Conservation (phyloP, 2,797 vertebrate species). For the Amazonetta brasiliensis region DNA sequence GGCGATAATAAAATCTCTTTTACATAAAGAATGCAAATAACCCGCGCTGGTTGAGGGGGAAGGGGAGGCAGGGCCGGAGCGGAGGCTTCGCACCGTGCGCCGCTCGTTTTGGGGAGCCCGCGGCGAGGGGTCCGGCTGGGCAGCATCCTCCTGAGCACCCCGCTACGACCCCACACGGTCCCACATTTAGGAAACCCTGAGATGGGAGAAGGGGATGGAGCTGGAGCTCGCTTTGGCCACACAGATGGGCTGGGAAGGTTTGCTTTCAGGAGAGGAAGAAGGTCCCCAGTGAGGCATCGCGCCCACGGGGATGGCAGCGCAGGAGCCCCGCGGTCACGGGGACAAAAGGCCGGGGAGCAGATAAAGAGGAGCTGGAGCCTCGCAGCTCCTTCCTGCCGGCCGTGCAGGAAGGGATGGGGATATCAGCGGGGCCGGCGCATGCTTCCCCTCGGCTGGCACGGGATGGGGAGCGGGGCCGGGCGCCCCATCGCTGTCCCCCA, state of each 20-base stretch:
- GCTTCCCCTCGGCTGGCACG: constrained; percentile 46
- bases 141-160: rapidly evolving
- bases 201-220: background rate
- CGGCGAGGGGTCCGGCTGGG: too few relatives aligned
- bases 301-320: background rate
- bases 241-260: background rate
- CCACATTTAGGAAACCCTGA: background rate
- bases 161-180: background rate
- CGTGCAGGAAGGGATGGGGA: constrained; percentile 68
- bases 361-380: constrained; percentile 52
- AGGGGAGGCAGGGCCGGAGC: background rate
- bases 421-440: constrained; percentile 48
- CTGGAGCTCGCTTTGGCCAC: background rate
- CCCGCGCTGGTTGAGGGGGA: background rate
- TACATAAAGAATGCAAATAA: constrained; percentile 80
- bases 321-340: background rate
- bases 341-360: constrained; percentile 53
- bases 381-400: constrained; percentile 64
- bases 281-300: too few relatives aligned
- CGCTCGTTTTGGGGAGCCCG: background rate
- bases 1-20: constrained; percentile 89
- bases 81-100: rapidly evolving
- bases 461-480: background rate
- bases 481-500: rapidly evolving
- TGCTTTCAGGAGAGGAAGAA: background rate